A percentile compares a stretch with the other conserved stretches of the same genome.
Conservation (phyloP, 92 coral and sea anemone genomes). For the Pocillopora grandis region DNA sequence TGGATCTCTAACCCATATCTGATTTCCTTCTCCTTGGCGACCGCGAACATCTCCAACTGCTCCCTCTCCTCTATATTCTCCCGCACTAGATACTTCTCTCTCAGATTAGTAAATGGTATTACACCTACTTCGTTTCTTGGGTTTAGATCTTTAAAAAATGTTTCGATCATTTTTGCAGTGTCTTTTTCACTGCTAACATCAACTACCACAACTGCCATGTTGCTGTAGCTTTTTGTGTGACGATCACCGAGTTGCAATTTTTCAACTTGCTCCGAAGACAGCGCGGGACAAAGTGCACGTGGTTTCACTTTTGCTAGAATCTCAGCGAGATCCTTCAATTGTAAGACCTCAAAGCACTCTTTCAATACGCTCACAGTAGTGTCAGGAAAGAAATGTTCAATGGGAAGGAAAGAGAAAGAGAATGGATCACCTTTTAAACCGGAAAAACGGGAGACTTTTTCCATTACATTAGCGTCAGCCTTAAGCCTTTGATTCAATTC, state of each 20-base stretch:
- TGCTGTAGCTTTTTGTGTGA: not conserved
- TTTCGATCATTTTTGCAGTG: not conserved
- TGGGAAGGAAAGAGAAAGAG: not conserved
- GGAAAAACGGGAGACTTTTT: not conserved
- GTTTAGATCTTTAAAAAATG: constrained; percentile 4
- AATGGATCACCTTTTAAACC: not conserved
- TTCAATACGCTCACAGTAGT: constrained; percentile 4
- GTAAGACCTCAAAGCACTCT: not conserved
- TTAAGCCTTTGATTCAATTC: not conserved
- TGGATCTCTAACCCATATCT: no score
- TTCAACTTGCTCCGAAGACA: not conserved
- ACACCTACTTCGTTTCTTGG: not conserved
- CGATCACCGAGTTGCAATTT: not conserved
- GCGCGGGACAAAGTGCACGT: not conserved
- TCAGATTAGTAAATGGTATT: no score
- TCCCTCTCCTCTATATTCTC: no score
- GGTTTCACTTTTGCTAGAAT: constrained; percentile 1
- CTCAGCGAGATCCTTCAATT: not conserved
- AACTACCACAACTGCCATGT: not conserved
- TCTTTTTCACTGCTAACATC: not conserved
- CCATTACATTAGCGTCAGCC: not conserved
- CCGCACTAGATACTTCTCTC: no score
- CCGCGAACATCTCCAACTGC: no score
- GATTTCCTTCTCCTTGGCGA: no score
- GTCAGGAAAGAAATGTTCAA: constrained; percentile 4